Percentiles rank a stretch among this genome's conserved stretches.
Conservation (phyloP, 2,113 vertebrate species). For the Gymnogyps californianus region DNA sequence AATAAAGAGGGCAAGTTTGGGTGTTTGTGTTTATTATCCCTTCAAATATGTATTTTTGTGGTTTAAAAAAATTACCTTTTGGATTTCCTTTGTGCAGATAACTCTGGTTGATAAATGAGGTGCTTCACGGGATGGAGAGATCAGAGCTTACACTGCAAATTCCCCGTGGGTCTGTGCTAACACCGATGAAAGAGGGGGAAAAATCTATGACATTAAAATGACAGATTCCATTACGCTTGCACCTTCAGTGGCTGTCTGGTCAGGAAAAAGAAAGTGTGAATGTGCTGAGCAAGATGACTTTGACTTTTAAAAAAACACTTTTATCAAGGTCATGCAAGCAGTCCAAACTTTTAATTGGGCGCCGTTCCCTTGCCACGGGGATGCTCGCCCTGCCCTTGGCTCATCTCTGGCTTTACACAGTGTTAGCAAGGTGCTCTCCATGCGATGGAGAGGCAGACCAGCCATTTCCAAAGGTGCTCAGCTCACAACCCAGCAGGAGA, state of each 20-base stretch:
- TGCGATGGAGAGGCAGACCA: accelerated
- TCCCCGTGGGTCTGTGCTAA: background rate
- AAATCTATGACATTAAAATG: constrained; percentile 52
- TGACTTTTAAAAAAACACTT: constrained; percentile 46
- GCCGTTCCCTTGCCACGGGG: background rate
- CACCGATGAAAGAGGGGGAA: background rate
- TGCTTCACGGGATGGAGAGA: background rate
- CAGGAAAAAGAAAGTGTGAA: constrained; percentile 70
- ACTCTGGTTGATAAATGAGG: background rate
- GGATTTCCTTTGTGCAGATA: background rate
- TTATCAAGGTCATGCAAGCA: constrained; percentile 31
- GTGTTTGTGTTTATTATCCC: background rate
- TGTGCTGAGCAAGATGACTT: constrained; percentile 51
- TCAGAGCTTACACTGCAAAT: background rate
- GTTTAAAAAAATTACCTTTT: background rate
- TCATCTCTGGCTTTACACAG: accelerated
- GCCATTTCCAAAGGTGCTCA: background rate
- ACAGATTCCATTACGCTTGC: constrained; percentile 69
- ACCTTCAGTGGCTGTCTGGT: constrained; percentile 57
- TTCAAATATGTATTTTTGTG: background rate
- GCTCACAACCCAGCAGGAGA: background rate
- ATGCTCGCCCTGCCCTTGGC: background rate
- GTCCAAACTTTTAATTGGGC: constrained; percentile 59
- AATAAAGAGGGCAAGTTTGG: background rate
- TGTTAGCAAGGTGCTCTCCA: background rate